Conservation (phyloP, 2,113 vertebrate genomes). For the Asarcornis scutulata region DNA sequence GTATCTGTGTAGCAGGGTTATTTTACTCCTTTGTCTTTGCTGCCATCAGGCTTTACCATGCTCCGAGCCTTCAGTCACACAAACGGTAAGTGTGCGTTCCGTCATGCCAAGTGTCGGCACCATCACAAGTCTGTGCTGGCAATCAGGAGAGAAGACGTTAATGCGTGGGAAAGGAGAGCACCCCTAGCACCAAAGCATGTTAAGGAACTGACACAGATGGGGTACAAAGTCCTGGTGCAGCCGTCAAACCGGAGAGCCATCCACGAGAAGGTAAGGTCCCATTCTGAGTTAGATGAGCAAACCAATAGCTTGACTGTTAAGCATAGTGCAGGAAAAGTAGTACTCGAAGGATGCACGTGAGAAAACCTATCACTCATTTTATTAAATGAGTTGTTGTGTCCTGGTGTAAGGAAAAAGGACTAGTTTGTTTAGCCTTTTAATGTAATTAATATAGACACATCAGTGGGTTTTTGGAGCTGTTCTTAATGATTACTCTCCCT, state of each 20-base stretch:
- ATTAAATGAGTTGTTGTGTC: not conserved
- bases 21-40: conserved; percentile 55
- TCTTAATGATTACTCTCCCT: not conserved
- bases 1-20: not conserved
- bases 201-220: conserved; percentile 88
- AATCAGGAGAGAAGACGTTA: conserved; percentile 92
- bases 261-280: conserved; percentile 86
- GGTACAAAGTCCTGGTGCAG: conserved; percentile 93
- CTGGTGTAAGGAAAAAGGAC: not conserved
- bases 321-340: not conserved
- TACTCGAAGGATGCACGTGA: not conserved
- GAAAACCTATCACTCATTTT: not conserved
- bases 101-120: conserved; percentile 72
- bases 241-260: conserved; percentile 94
- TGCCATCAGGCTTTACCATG: conserved; percentile 79
- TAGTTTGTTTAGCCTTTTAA: not conserved
- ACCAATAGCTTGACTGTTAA: not conserved
- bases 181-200: conserved; percentile 93
- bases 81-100: conserved; percentile 25
- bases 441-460: not conserved
- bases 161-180: conserved; percentile 93
- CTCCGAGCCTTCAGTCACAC: conserved; percentile 75
- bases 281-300: not conserved
- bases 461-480: not conserved
- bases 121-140: conserved; percentile 85